These are phyloP conservation scores for Lagorchestes hirsutus DNA, from an alignment of 2,797 vertebrate species.

Conservation along the genomic window DNA sequence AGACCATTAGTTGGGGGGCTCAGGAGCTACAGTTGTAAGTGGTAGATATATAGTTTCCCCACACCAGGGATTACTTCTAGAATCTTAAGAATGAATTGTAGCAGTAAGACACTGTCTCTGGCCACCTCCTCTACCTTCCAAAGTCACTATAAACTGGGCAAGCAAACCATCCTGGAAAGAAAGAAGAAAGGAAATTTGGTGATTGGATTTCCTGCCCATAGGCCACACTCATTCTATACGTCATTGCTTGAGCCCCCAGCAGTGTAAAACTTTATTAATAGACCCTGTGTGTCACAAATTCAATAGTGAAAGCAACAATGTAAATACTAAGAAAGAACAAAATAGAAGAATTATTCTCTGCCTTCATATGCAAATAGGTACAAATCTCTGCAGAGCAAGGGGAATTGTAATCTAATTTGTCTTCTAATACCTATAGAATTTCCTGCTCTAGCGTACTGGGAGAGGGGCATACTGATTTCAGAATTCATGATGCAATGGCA, in stretches of 20 bases:
- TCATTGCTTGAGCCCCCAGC: background rate
- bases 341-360: background rate
- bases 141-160: background rate
- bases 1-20: background rate
- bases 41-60: background rate
- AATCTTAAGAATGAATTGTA: background rate
- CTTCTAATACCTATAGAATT: background rate
- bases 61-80: background rate
- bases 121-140: background rate
- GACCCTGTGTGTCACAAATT: background rate
- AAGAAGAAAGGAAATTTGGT: background rate
- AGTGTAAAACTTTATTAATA: background rate
- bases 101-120: background rate
- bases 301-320: background rate
- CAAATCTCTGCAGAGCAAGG: background rate
- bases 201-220: background rate
- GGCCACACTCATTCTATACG: background rate
- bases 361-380: background rate
- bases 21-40: background rate
- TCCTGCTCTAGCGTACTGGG: background rate
- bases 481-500: background rate
- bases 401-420: background rate
- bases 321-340: background rate
- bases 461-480: background rate
- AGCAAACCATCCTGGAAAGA: background rate